phyloP scores from a whole-genome alignment of 2,113 vertebrate genomes.

The Mormyrus lacerda region DNA sequence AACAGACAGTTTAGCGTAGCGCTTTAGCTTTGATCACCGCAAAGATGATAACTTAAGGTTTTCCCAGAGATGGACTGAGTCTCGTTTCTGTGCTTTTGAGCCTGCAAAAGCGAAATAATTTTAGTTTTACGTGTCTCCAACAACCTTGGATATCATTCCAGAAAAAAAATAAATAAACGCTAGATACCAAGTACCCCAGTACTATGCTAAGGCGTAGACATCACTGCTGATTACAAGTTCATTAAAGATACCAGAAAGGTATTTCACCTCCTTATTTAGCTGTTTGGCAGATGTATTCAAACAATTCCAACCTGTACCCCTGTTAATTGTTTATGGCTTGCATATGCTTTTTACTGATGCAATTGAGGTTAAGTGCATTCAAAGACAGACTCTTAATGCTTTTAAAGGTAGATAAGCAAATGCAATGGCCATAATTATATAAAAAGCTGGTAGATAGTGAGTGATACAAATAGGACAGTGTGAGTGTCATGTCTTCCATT shows the following conservation, averaged over 20 bases:
- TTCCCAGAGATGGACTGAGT: neutral
- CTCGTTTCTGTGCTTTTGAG: neutral
- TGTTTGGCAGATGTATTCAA: neutral
- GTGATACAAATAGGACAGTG: neutral
- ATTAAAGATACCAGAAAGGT: neutral
- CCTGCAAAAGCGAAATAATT: neutral
- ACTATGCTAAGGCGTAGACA: neutral
- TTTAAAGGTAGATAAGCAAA: neutral
- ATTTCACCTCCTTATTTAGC: neutral
- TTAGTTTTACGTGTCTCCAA: neutral
- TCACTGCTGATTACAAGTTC: neutral
- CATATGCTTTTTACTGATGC: neutral
- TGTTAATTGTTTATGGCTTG: neutral
- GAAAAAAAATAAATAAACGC: neutral
- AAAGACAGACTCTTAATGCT: neutral
- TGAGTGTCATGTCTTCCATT: neutral
- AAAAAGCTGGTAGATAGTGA: neutral
- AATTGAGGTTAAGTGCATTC: neutral
- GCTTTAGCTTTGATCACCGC: neutral
- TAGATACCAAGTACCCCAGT: neutral
- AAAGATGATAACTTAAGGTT: neutral
- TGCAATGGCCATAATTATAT: neutral
- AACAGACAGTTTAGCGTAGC: neutral
- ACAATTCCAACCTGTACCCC: neutral
- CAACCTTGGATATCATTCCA: neutral